Conservation (phyloP, 1,140 invertebrate genomes). For the Drosophila cardini region DNA sequence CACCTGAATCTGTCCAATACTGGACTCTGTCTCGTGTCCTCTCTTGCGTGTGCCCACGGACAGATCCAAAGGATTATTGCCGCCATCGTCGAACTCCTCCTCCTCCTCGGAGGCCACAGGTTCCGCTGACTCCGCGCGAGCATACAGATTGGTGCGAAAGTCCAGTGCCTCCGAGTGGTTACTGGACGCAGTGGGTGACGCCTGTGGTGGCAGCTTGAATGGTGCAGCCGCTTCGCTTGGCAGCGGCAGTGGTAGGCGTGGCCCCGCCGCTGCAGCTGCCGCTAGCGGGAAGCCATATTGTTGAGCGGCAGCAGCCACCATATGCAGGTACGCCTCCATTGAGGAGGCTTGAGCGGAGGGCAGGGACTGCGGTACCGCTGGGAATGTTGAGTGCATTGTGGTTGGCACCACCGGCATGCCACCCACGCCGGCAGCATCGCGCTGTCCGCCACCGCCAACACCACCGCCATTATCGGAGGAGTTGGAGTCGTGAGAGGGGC, state of each 20-base stretch:
- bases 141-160: constrained; percentile 77
- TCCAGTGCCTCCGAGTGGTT: constrained; percentile 79
- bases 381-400: constrained; percentile 84
- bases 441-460: constrained; percentile 85
- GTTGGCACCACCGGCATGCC: constrained; percentile 84
- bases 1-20: constrained; percentile 75
- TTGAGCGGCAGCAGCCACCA: constrained; percentile 88
- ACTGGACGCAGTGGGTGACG: constrained; percentile 77
- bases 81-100: constrained; percentile 84
- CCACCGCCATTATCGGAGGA: constrained; percentile 85
- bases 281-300: constrained; percentile 90
- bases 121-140: constrained; percentile 70
- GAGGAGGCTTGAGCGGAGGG: constrained; percentile 90
- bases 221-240: constrained; percentile 85
- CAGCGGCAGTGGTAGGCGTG: constrained; percentile 86
- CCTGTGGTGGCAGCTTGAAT: constrained; percentile 84
- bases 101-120: constrained; percentile 85
- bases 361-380: constrained; percentile 85
- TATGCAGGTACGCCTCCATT: constrained; percentile 91
- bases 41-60: constrained; percentile 91
- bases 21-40: constrained; percentile 70
- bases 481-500: constrained; percentile 89
- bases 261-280: constrained; percentile 85
- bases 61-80: constrained; percentile 89
- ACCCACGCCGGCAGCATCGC: constrained; percentile 70